Base-by-base conservation (phyloP, 1,140 invertebrate genomes). In the Conopomorpha cramerella region DNA sequence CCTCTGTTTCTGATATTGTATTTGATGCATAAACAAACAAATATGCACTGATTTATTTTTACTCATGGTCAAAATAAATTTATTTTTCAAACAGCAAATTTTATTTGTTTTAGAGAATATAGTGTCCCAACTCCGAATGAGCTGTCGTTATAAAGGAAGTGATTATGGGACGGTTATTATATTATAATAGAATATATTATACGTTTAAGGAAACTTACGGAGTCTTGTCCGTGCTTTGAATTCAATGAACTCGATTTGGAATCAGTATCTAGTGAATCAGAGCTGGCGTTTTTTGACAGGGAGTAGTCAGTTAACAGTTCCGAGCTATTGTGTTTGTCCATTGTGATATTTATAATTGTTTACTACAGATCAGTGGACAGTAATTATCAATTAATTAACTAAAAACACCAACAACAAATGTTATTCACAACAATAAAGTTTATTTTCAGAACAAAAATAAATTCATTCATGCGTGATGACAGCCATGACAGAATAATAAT, bases 231-330 rank as follows among this genome's bases (percentile, higher is more conserved):
- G 64, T 85, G 82, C 80, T 91, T 91, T 16, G 89, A 90, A 74
- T 90, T 90, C 39, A 91, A 79, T 33, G 89, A 91, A 71, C 87
- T 89, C 45, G 89, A 91, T 79, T 92, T 91, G 23, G 77, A 78
- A 39, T 91, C 88, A 1, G 89, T 89, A 63, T 88, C 84, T 41
- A 91, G 78, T 10, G 88, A 90, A 67, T 92, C 89, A 19, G 85
- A 85, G 67, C 87, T 89, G 11, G 85, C 85, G 78, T 89, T 78
- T 55, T 78, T 79, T 6, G 72, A 77, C 27, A 74, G 41, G 10
- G 71, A 66, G 48, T 68, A 76, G 32, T 79, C 72, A 77, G 51
- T 73, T 25, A 79, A 79, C 16, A 78, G 45, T 36, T 79, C 77
- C n/a, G 77, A 73, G 53, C 72, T 77, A 37, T 72, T 74, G 29